Evolutionary conservation across 2,113 vertebrate species (phyloP).

Genomic region (Alexandromys fortis): DNA sequence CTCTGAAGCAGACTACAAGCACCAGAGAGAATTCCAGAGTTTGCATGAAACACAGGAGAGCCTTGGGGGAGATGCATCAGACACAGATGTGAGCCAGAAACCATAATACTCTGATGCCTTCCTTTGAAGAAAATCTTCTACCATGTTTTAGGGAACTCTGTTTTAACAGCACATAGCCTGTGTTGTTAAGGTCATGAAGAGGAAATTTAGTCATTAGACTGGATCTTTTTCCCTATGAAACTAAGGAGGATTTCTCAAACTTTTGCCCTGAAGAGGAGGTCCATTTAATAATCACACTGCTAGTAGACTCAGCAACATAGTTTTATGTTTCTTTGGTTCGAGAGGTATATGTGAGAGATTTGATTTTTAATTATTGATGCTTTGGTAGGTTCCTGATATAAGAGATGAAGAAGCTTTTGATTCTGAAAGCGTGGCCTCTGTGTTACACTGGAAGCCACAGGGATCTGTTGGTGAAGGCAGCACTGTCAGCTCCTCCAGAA

Average conservation of each 20-base stretch:
- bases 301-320: background rate
- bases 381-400: conserved; percentile 88
- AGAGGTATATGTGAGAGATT: background rate
- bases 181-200: background rate
- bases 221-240: background rate
- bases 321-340: conserved; percentile 13
- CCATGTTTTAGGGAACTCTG: conserved; percentile 1
- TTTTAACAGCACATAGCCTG: background rate
- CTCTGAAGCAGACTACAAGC: conserved; percentile 89
- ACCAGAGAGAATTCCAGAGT: conserved; percentile 83
- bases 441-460: conserved; percentile 88
- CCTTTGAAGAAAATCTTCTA: background rate
- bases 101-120: background rate
- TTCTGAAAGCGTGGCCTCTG: conserved; percentile 84
- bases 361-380: background rate
- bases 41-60: conserved; percentile 80
- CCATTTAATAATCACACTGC: background rate
- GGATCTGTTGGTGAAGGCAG: conserved; percentile 79
- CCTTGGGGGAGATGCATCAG: conserved; percentile 88
- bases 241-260: background rate
- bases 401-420: conserved; percentile 88
- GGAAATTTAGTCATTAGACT: background rate
- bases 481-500: conserved; percentile 83
- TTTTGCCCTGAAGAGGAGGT: background rate
- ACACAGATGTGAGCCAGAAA: conserved; percentile 89